phyloP scores from a whole-genome alignment of 2,888 invertebrate species.

The Itoplectis maculator region DNA sequence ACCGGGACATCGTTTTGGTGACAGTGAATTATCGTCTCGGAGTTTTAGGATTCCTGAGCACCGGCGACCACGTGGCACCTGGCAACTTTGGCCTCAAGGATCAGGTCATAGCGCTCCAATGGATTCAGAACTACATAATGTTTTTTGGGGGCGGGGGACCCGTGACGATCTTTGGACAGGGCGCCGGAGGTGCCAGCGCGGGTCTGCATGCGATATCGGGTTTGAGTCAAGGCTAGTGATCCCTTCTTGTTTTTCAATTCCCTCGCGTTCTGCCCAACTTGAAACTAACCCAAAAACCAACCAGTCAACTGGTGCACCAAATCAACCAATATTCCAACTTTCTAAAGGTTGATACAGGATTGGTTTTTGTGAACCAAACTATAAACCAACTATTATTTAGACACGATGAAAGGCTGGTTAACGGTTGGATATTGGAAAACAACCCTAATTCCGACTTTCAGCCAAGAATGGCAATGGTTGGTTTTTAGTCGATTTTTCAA shows the following conservation, averaged over 20 bases:
- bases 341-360: too few species aligned
- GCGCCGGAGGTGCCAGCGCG: conserved; percentile 63
- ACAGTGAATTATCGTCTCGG: conserved; percentile 73
- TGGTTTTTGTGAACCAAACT: too few species aligned
- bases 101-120: conserved; percentile 66
- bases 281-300: too few species aligned
- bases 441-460: too few species aligned
- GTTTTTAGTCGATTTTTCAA: too few species aligned
- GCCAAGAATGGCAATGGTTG: too few species aligned
- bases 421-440: too few species aligned
- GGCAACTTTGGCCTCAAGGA: conserved; percentile 73
- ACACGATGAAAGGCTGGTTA: too few species aligned
- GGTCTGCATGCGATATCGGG: conserved; percentile 57
- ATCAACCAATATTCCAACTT: too few species aligned
- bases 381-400: too few species aligned
- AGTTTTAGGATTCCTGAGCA: conserved; percentile 70
- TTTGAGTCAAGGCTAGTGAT: conserved; percentile 27
- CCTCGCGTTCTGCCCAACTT: too few species aligned
- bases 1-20: conserved; percentile 70
- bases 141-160: conserved; percentile 59
- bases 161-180: conserved; percentile 68
- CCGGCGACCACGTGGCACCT: conserved; percentile 63
- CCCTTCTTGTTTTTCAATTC: not conserved
- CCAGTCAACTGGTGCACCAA: too few species aligned
- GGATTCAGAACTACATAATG: conserved; percentile 66